Base-by-base conservation (phyloP, 2,113 vertebrate species). In the Hydrolagus affinis region DNA sequence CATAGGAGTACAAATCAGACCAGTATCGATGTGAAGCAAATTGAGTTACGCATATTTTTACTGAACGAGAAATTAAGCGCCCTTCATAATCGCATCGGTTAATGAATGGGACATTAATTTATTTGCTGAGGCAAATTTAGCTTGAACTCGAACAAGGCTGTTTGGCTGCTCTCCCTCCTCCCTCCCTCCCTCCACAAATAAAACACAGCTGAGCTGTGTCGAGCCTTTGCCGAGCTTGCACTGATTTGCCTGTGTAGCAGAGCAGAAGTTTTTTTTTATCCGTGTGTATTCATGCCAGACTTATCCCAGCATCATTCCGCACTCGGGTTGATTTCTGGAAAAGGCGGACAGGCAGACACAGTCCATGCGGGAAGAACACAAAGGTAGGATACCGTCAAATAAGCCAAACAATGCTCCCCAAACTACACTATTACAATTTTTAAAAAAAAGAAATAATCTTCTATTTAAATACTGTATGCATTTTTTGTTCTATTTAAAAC, bases 241-340 rank as follows among this genome's bases (percentile, higher is more conserved):
- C 94, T 90, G 90, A 96, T 97, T 97, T 96, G 94, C 91, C 92
- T 93, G 95, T 93, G 96, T 96, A 97, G 95, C 95, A 96, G 95
- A 95, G 92, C 95, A 96, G 95, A 96, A 95, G 95, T 96, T 68
- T 66, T 64, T 17, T 96, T 92, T 95, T 93, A 96, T 97, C 96
- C 93, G 94, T 95, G 96, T 96, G 93, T 95, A 96, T 97, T 96
- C 96, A 97, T 96, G 96, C 96, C 96, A 93, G 62, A 92, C 91
- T 95, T 91, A 95, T 96, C 95, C 25, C 93, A 95, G 92, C 93
- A 92, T 90, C 90, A 88, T 88, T 87, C 93, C 88, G 89, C 89
- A 88, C 87, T 90, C 89, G 94, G 25, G 17, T 8, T 68, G 78
- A 83, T 11, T 83, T 66, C 59, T 23, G 23, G n/a, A 66, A 74